phyloP scores from a whole-genome alignment of 2,888 invertebrate genomes.

The Monopis laevigella region DNA sequence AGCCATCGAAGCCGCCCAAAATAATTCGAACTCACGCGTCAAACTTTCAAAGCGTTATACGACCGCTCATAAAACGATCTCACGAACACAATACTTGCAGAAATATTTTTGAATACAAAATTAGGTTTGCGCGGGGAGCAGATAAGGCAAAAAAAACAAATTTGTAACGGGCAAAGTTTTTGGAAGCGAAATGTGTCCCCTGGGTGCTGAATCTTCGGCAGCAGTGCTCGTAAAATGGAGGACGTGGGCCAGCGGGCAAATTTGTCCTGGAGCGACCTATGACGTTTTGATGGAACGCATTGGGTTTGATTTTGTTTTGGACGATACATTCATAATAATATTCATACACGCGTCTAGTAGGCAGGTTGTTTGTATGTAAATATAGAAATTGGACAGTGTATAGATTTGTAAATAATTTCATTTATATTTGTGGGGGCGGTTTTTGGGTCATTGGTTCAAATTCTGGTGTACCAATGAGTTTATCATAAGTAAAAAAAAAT shows the following conservation, averaged over 20 bases:
- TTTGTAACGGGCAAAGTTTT: constrained; percentile 69
- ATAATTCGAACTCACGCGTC: constrained; percentile 40
- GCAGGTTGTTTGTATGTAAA: too few relatives aligned
- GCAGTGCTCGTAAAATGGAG: constrained; percentile 64
- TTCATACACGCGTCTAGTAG: background rate
- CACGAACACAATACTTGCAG: constrained; percentile 65
- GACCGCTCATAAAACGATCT: constrained; percentile 62
- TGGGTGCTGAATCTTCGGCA: constrained; percentile 67
- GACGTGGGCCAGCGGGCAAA: constrained; percentile 65
- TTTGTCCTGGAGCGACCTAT: constrained; percentile 66
- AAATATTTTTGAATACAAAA: constrained; percentile 69
- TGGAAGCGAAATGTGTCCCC: constrained; percentile 66
- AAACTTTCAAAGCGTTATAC: constrained; percentile 67
- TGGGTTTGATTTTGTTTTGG: constrained; percentile 24
- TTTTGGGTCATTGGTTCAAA: too few relatives aligned
- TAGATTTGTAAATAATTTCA: too few relatives aligned
- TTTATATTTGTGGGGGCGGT: too few relatives aligned
- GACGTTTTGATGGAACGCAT: constrained; percentile 66
- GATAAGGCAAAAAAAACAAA: constrained; percentile 67
- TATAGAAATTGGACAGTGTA: too few relatives aligned
- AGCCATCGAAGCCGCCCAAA: constrained; percentile 29
- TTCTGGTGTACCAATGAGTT: too few relatives aligned
- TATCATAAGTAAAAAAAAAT: too few relatives aligned
- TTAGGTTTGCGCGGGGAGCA: constrained; percentile 66
- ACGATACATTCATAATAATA: constrained; percentile 1